A percentile compares a stretch with the other conserved stretches of the same genome.
These are phyloP conservation scores for Halcyon chelicuti DNA, from an alignment of 2,797 vertebrate genomes.

Conservation along the genomic window DNA sequence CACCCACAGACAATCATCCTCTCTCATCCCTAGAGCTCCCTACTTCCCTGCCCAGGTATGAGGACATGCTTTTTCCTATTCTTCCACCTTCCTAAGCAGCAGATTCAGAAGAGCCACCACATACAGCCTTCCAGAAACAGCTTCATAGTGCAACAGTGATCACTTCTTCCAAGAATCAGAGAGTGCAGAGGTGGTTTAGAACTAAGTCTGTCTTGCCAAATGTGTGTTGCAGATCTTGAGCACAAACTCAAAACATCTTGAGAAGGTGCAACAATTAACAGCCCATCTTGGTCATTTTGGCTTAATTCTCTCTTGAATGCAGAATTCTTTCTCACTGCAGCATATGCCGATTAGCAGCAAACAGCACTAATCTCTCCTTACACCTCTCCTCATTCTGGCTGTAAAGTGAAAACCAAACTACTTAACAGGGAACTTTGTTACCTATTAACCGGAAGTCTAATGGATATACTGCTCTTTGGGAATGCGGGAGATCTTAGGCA, in stretches of 20 bases:
- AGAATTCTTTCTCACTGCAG: neutral
- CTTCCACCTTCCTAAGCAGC: neutral
- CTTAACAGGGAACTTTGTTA: neutral
- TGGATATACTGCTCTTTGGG: neutral
- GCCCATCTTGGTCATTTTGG: neutral
- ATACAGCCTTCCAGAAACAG: rapidly evolving
- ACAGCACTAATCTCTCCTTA: neutral
- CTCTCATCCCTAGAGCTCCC: neutral
- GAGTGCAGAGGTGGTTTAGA: neutral
- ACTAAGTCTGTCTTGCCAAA: neutral
- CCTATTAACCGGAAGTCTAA: neutral
- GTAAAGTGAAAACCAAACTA: neutral
- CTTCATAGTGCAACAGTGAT: neutral
- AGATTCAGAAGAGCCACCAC: neutral
- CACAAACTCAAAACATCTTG: neutral
- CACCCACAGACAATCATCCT: rapidly evolving
- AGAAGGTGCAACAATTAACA: neutral
- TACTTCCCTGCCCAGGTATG: neutral
- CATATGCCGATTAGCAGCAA: neutral
- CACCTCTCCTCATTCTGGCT: neutral
- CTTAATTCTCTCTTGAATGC: neutral
- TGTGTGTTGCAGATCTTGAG: neutral
- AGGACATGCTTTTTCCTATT: neutral
- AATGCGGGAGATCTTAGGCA: neutral
- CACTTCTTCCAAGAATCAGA: neutral